Evolutionary conservation across 2,888 invertebrate genomes (phyloP).

Genomic region (Sarcophaga subvicina): DNA sequence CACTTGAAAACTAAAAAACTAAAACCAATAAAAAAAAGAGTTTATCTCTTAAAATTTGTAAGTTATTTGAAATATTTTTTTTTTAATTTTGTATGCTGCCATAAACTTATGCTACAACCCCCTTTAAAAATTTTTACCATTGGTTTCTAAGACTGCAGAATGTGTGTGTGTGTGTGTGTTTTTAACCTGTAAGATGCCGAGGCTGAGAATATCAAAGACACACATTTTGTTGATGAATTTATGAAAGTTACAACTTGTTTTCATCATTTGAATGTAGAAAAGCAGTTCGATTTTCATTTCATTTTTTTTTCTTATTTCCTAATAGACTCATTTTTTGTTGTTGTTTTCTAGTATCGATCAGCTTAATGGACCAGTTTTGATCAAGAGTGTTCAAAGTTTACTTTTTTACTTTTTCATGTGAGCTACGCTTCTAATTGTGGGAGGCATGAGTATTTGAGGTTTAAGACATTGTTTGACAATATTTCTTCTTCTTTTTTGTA

Average conservation of each 20-base stretch:
- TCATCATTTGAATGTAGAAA: conserved; percentile 48
- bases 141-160: no score
- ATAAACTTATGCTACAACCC: neutral
- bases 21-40: no score
- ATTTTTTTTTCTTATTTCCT: conserved; percentile 12
- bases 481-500: neutral
- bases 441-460: conserved; percentile 15
- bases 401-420: neutral
- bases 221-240: conserved; percentile 57
- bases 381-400: conserved; percentile 39
- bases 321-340: conserved; percentile 12
- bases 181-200: neutral
- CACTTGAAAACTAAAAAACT: no score
- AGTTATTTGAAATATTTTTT: no score
- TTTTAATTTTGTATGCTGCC: neutral
- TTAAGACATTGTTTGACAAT: conserved; percentile 10
- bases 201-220: conserved; percentile 3
- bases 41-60: no score
- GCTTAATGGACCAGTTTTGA: conserved; percentile 53
- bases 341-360: conserved; percentile 31
- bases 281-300: conserved; percentile 51
- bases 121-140: neutral
- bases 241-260: conserved; percentile 64
- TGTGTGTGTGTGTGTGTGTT: no score
- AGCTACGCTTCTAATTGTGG: conserved; percentile 4